phyloP scores from a whole-genome alignment of 1,140 invertebrate species.

The Ceratina japonica region DNA sequence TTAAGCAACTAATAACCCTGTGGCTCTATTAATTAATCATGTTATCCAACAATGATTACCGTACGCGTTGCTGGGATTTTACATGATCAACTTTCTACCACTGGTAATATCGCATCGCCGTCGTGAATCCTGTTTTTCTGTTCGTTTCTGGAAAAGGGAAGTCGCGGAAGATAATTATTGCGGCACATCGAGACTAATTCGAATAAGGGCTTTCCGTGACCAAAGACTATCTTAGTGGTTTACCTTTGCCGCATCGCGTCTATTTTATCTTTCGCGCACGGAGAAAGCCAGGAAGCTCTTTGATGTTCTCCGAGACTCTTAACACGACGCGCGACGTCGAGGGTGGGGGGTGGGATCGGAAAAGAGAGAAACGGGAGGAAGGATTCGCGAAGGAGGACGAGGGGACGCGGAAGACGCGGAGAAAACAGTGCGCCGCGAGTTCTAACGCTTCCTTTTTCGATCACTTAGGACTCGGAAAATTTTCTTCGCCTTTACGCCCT shows the following conservation, averaged over 20 bases:
- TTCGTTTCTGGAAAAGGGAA: neutral
- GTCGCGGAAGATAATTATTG: conserved; percentile 51
- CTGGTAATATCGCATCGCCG: conserved; percentile 14
- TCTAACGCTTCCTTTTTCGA: conserved; percentile 53
- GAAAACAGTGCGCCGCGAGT: conserved; percentile 25
- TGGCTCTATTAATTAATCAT: neutral
- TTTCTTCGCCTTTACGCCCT: conserved; percentile 61
- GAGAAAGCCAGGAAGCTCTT: conserved; percentile 58
- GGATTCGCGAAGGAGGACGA: neutral
- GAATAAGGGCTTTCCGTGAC: conserved; percentile 46
- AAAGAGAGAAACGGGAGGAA: conserved; percentile 11
- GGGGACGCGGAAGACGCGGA: conserved; percentile 7
- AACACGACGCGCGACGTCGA: conserved; percentile 57
- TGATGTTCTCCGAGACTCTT: conserved; percentile 71
- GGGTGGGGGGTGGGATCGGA: neutral
- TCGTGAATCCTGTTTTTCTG: neutral
- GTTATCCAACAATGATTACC: no score
- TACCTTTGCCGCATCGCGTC: conserved; percentile 57
- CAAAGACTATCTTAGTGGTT: conserved; percentile 47
- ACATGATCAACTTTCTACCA: no score
- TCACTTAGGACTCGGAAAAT: conserved; percentile 62
- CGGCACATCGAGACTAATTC: conserved; percentile 50
- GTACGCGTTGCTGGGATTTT: no score
- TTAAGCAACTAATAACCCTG: neutral
- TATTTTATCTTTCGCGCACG: conserved; percentile 49